A percentile compares a stretch with the other conserved stretches of the same genome.
Evolutionary conservation across 2,113 vertebrate species (phyloP).

Genomic region (Sinocyclocheilus rhinocerous): DNA sequence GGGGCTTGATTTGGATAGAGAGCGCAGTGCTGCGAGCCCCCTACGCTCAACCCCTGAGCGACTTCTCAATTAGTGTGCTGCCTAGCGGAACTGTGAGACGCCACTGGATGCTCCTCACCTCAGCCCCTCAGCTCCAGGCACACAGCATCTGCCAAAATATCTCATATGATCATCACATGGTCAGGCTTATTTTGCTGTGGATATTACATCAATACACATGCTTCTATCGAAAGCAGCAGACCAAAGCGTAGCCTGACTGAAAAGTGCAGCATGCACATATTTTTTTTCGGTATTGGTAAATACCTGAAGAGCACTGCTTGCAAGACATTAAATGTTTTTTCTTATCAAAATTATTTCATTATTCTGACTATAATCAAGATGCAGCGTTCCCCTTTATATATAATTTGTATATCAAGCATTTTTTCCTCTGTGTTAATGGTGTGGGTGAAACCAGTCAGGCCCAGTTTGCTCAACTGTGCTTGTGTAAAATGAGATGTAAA

Average conservation of each 20-base stretch:
- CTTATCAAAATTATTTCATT: not conserved
- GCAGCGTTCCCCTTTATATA: not conserved
- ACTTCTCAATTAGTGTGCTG: conserved; percentile 88
- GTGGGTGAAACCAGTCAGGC: conserved; percentile 51
- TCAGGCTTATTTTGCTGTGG: conserved; percentile 55
- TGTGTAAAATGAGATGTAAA: conserved; percentile 75
- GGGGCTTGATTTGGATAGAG: conserved; percentile 79
- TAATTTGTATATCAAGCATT: conserved; percentile 28
- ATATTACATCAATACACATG: conserved; percentile 54
- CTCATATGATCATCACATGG: conserved; percentile 52
- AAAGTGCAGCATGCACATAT: conserved; percentile 25
- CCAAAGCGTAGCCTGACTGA: conserved; percentile 42
- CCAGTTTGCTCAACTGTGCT: conserved; percentile 24
- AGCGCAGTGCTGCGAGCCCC: conserved; percentile 72
- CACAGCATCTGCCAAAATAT: conserved; percentile 52
- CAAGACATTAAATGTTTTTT: conserved; percentile 16
- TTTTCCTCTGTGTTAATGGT: conserved; percentile 38
- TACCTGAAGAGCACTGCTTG: not conserved
- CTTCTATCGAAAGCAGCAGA: conserved; percentile 49
- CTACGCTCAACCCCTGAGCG: conserved; percentile 79
- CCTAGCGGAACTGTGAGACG: conserved; percentile 83
- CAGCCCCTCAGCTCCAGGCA: conserved; percentile 50
- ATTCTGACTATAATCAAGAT: conserved; percentile 1
- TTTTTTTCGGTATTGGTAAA: conserved; percentile 21
- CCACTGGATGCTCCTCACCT: conserved; percentile 71